Percentiles rank a stretch among this genome's conserved stretches.
phyloP scores from a whole-genome alignment of 1,140 invertebrate species.

The Thaumatotibia leucotreta region DNA sequence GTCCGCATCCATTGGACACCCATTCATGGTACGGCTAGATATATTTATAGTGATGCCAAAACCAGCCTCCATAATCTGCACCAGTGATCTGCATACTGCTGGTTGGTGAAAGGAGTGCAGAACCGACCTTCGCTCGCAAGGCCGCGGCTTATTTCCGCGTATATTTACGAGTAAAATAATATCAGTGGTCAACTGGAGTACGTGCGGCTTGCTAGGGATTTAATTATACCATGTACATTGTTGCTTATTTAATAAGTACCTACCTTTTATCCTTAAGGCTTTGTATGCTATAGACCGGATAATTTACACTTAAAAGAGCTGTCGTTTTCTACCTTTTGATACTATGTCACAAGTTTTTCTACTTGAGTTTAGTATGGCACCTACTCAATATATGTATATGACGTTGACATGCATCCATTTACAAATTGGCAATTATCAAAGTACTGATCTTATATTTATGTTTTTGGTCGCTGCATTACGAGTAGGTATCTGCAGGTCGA shows the following conservation, averaged over 20 bases:
- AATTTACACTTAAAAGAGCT: too few species aligned
- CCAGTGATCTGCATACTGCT: background rate
- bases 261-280: background rate
- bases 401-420: too few species aligned
- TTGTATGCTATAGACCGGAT: too few species aligned
- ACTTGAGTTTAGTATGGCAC: too few species aligned
- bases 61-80: background rate
- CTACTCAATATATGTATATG: too few species aligned
- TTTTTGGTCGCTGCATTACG: too few species aligned
- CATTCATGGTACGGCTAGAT: background rate
- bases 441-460: too few species aligned
- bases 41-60: background rate
- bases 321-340: too few species aligned
- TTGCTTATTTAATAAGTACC: background rate
- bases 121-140: background rate
- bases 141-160: conserved; percentile 10
- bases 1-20: background rate
- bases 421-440: too few species aligned
- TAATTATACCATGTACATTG: background rate
- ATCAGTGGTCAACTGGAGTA: background rate
- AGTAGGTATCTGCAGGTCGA: too few species aligned
- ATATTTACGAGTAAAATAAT: background rate
- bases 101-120: conserved; percentile 2
- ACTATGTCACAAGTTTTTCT: too few species aligned
- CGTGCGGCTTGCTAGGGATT: background rate